phyloP scores from a whole-genome alignment of 1,140 invertebrate genomes.

The Aphidius gifuensis region DNA sequence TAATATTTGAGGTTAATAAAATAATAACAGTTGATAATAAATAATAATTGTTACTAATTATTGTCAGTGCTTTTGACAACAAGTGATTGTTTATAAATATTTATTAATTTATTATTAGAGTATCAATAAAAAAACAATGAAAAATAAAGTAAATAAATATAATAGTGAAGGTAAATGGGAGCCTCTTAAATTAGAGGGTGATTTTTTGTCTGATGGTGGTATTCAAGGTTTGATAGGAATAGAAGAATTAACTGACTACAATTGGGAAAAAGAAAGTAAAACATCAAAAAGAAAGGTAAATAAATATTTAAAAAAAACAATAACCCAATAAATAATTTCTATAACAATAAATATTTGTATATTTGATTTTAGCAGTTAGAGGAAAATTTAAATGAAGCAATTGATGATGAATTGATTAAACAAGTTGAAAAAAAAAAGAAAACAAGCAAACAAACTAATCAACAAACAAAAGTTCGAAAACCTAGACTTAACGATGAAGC shows the following conservation, averaged over 20 bases:
- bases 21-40: too few species aligned
- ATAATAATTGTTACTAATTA: too few species aligned
- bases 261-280: conserved; percentile 40
- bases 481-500: neutral
- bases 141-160: conserved; percentile 13
- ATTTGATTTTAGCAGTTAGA: neutral
- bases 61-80: too few species aligned
- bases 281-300: conserved; percentile 12
- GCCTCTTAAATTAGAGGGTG: conserved; percentile 57
- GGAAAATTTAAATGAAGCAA: neutral
- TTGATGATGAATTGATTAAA: neutral
- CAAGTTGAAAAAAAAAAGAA: neutral
- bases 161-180: conserved; percentile 49
- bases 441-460: neutral
- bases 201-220: conserved; percentile 46
- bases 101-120: too few species aligned
- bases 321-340: neutral
- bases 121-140: neutral
- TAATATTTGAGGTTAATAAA: too few species aligned
- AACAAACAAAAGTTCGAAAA: neutral
- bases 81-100: too few species aligned
- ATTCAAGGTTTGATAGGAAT: conserved; percentile 61
- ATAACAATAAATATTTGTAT: neutral
- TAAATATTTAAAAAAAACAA: neutral
- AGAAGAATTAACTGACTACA: conserved; percentile 63